Evolutionary conservation across 2,797 vertebrate genomes (phyloP).

Genomic region (Acridotheres tristis): DNA sequence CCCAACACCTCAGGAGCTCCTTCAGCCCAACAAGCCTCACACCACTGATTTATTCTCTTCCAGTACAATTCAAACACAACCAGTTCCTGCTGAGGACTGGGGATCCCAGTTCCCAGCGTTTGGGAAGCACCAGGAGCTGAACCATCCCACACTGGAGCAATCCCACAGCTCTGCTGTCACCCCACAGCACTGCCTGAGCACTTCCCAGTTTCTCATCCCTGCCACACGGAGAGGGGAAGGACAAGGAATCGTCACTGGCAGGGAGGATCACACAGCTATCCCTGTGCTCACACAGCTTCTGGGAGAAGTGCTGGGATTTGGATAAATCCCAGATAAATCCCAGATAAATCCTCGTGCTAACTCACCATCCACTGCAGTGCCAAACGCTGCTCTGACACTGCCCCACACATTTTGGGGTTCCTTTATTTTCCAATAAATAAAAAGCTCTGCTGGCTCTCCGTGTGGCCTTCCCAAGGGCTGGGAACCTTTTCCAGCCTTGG

Average conservation of each 20-base stretch:
- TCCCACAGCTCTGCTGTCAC: not conserved
- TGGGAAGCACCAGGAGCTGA: not conserved
- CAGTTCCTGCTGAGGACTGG: fast-evolving
- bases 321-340: not conserved
- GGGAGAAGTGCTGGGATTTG: not conserved
- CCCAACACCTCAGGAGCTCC: not conserved
- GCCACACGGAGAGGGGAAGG: fast-evolving
- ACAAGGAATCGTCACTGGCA: fast-evolving
- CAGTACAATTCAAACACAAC: fast-evolving
- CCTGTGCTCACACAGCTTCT: not conserved
- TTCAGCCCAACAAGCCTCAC: not conserved
- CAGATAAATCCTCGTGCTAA: not conserved
- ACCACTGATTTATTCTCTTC: fast-evolving
- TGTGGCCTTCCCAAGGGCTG: not conserved
- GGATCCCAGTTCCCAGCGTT: not conserved
- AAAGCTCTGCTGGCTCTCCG: not conserved
- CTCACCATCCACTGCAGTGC: not conserved
- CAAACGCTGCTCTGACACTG: not conserved
- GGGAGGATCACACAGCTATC: not conserved
- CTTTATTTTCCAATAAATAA: not conserved
- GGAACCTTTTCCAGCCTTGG: not conserved
- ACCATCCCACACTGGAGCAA: not conserved
- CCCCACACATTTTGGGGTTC: not conserved
- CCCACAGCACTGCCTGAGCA: fast-evolving
- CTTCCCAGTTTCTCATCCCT: too few species aligned